Evolutionary conservation across 2,888 invertebrate genomes (phyloP).

Genomic region (Leptopilina drosophilae): DNA sequence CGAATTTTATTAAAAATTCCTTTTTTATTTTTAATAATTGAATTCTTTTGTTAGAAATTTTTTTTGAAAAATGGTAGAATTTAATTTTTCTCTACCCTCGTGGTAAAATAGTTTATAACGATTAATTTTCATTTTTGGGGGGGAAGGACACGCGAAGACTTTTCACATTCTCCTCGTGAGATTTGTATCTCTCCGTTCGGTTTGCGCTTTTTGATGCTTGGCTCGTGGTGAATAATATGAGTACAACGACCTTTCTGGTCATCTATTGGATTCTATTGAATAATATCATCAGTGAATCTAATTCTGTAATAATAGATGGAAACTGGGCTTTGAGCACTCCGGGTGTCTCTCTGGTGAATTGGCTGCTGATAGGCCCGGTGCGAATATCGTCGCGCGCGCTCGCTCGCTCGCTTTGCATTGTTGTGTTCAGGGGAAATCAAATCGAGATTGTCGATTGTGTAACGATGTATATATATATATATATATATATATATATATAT

Average conservation of each 20-base stretch:
- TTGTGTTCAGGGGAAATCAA: constrained; percentile 19
- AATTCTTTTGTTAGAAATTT: too few species aligned
- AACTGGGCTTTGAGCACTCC: constrained; percentile 30
- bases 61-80: too few species aligned
- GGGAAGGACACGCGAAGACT: too few species aligned
- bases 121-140: too few species aligned
- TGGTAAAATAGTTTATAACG: too few species aligned
- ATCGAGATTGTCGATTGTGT: constrained; percentile 28
- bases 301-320: constrained; percentile 35
- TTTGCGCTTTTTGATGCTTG: not conserved
- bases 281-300: constrained; percentile 33
- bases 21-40: too few species aligned
- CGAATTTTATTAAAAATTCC: too few species aligned
- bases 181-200: constrained; percentile 21
- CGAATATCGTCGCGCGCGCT: constrained; percentile 16
- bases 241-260: constrained; percentile 25
- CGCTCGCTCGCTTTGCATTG: too few species aligned
- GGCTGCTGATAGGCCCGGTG: constrained; percentile 27
- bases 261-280: constrained; percentile 27
- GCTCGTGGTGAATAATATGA: not conserved
- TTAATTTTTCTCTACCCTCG: too few species aligned
- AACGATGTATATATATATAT: constrained; percentile 7
- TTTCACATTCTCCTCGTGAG: not conserved
- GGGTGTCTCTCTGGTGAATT: constrained; percentile 35
- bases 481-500: not conserved